These are phyloP conservation scores for Quiscalus mexicanus DNA, from an alignment of 2,113 vertebrate species.

Conservation along the genomic window DNA sequence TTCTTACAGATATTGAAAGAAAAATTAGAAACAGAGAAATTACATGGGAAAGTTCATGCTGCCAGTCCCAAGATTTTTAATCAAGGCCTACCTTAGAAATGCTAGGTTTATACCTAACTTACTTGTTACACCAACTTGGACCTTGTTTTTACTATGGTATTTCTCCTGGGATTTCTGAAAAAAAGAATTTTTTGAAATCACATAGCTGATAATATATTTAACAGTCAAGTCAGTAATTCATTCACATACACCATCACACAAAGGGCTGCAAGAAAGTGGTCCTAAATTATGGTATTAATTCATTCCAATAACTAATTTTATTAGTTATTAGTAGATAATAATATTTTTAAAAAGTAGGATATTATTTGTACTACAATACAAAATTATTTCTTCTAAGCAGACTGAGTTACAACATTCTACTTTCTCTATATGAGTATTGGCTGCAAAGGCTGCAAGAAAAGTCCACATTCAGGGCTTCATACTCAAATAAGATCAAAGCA, in stretches of 20 bases:
- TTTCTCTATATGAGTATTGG: neutral
- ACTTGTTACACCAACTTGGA: conserved; percentile 85
- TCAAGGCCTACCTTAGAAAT: neutral
- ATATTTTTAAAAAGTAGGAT: neutral
- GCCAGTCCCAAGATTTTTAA: neutral
- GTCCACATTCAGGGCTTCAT: neutral
- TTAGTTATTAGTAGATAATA: neutral
- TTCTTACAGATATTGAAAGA: neutral
- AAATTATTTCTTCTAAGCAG: neutral
- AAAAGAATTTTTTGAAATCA: conserved; percentile 28
- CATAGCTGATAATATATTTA: neutral
- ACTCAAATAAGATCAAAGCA: neutral
- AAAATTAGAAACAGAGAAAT: neutral
- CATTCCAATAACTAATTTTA: neutral
- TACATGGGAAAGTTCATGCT: neutral
- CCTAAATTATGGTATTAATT: neutral
- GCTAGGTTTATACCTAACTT: conserved; percentile 69
- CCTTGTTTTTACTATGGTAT: conserved; percentile 81
- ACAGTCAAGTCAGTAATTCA: neutral
- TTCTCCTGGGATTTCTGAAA: conserved; percentile 88
- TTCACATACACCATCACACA: neutral
- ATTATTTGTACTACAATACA: neutral
- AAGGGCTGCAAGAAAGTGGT: neutral
- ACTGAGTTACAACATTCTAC: neutral
- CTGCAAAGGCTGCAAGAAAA: neutral